Evolutionary conservation across 2,888 invertebrate genomes (phyloP), one percentile per base, ranked within the genome.

Genomic region (Apoda limacodes): DNA sequence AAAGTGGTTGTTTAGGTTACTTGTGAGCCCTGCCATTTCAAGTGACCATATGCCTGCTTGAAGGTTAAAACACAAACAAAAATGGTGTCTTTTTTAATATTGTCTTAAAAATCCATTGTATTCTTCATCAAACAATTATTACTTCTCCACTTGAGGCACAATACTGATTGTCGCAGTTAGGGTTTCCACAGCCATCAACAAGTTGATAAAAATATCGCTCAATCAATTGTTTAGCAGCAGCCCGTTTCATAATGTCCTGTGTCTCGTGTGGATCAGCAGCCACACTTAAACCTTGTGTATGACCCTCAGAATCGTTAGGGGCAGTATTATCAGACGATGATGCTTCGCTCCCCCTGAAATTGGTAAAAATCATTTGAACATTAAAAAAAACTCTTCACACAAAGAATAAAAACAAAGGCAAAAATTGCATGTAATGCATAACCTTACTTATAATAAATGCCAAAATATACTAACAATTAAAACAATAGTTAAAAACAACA

Each of bases 191-290:
- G 47, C 96, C 96, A 64, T 94, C 92, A 22, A 91, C 88, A 43
- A 96, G 80, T 75, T 96, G 95, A 74, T 92, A 93, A 68, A 95
- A 95, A 71, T 95, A 96, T 55, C 92, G 85, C 70, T 95, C 93
- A 44, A 96, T 95, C 42, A 94, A 81, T 65, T 90, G 90, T 67
- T 88, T 92, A 22, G 93, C 94, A 24, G 88, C 87, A 34, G 87
- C 86, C 30, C 89, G 82, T 75, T 88, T 88, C 88, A 88, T 88
- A 51, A 85, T 86, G 82, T 85, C 85, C 44, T 83, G 81, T 47
- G 76, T 72, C 37, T 42, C 57, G 42, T 56, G 50, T 40, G 50
- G 42, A 33, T 48, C 60, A 51, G 60, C 41, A 45, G 53, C 55
- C 47, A 61, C 39, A 49, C 74, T 71, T 71, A 70, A 57, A 74